Conservation (phyloP, 2,797 vertebrate species). For the Hipposideros larvatus region DNA sequence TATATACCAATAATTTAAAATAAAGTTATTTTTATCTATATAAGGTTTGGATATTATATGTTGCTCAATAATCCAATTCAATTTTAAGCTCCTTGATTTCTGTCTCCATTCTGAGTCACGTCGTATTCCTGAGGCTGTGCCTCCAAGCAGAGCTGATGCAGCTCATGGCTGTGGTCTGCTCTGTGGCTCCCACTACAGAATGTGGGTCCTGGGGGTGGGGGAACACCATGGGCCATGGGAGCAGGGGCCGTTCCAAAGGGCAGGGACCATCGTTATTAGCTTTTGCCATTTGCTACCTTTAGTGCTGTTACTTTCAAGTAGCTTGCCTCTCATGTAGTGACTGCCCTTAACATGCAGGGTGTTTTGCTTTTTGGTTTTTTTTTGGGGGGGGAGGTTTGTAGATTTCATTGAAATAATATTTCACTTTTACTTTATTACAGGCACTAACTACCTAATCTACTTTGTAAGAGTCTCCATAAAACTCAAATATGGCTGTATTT, state of each 20-base stretch:
- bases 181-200: neutral
- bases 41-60: neutral
- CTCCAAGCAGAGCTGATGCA: neutral
- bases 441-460: neutral
- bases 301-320: neutral
- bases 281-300: neutral
- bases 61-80: neutral
- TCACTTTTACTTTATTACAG: neutral
- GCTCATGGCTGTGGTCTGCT: neutral
- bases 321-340: neutral
- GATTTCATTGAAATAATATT: neutral
- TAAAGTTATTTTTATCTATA: neutral
- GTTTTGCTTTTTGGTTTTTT: neutral
- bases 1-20: neutral
- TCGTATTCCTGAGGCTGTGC: neutral
- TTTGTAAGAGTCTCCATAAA: neutral
- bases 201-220: too few relatives aligned
- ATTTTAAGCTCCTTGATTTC: conserved; percentile 9
- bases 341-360: neutral
- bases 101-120: neutral
- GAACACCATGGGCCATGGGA: neutral
- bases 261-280: neutral
- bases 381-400: too few relatives aligned
- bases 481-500: neutral
- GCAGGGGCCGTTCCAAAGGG: neutral